Conservation (phyloP, 2,797 vertebrate genomes). For the Anguilla marmorata region DNA sequence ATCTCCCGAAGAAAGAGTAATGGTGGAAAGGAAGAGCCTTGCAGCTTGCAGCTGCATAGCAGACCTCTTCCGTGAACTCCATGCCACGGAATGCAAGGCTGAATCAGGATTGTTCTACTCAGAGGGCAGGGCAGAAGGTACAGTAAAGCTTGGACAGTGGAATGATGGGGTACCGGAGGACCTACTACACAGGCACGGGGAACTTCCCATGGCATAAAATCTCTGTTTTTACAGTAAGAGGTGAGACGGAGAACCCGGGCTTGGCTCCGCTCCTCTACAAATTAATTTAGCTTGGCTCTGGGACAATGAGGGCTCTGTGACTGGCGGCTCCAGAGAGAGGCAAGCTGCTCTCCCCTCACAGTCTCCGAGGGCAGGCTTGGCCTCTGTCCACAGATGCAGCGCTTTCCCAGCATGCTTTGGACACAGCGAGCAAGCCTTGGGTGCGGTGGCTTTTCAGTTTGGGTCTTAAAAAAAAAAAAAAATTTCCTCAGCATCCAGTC, state of each 20-base stretch:
- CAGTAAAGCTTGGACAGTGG: background rate
- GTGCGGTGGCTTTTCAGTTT: slow-evolving; percentile 5
- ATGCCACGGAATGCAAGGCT: background rate
- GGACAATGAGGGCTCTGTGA: slow-evolving; percentile 57
- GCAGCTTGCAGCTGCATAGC: background rate
- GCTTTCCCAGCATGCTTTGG: slow-evolving; percentile 39
- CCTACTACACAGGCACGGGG: slow-evolving; percentile 37
- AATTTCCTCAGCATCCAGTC: background rate
- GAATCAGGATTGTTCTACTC: background rate
- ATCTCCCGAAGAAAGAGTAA: background rate
- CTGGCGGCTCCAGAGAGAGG: slow-evolving; percentile 38
- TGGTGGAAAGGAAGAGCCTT: background rate
- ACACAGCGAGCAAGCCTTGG: background rate
- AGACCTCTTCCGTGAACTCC: background rate
- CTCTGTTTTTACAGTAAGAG: slow-evolving; percentile 53
- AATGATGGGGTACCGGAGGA: background rate
- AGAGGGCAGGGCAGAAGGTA: background rate
- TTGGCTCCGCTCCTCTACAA: slow-evolving; percentile 58
- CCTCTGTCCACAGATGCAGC: slow-evolving; percentile 31
- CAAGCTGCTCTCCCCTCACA: slow-evolving; percentile 27
- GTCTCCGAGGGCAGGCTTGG: slow-evolving; percentile 32
- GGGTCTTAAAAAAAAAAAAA: background rate
- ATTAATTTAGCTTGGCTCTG: slow-evolving; percentile 69
- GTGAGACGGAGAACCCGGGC: slow-evolving; percentile 50
- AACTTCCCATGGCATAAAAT: background rate